Evolutionary conservation across 2,113 vertebrate genomes (phyloP).

Genomic region (Brachypteracias leptosomus): DNA sequence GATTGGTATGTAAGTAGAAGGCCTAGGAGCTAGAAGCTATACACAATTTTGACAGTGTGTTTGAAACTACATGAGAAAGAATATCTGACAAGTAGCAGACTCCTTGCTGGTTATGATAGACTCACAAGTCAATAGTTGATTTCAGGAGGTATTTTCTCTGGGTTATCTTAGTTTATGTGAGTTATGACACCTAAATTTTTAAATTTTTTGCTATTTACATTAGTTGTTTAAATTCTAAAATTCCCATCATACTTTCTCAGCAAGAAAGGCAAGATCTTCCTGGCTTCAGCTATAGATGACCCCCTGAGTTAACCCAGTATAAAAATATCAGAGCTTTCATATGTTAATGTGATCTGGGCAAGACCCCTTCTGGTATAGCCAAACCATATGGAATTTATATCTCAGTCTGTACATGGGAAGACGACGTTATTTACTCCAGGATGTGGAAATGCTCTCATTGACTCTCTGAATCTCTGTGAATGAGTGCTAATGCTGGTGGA

Average conservation of each 20-base stretch:
- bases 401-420: neutral
- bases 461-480: constrained; percentile 22
- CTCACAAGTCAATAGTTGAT: constrained; percentile 18
- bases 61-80: neutral
- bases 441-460: neutral
- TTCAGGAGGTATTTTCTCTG: constrained; percentile 8
- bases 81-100: constrained; percentile 21
- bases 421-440: neutral
- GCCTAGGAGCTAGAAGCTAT: neutral
- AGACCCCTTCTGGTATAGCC: neutral
- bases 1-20: neutral
- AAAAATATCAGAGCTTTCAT: neutral
- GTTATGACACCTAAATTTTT: neutral
- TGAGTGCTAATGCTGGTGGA: neutral
- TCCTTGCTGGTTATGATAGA: neutral
- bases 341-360: neutral
- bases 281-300: neutral
- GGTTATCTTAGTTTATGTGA: constrained; percentile 9
- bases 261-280: neutral
- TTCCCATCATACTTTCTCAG: neutral
- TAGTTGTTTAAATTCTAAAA: neutral
- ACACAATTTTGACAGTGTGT: neutral
- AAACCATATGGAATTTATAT: constrained; percentile 29
- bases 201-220: neutral
- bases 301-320: neutral